Conservation (phyloP, 2,113 vertebrate genomes). For the Entomyzon cyanotis region DNA sequence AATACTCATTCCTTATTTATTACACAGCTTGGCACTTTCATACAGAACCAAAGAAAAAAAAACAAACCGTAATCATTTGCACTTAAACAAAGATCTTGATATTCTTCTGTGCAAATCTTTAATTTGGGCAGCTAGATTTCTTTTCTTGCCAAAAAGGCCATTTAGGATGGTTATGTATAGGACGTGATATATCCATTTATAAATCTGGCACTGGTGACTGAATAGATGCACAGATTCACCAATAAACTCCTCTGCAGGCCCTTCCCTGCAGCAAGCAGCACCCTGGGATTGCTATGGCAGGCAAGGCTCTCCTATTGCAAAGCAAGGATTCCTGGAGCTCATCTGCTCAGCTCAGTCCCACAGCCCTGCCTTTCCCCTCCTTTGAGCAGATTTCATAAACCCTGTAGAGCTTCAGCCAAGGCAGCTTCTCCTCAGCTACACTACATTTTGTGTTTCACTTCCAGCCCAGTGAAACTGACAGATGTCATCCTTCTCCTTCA, state of each 20-base stretch:
- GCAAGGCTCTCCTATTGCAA: neutral
- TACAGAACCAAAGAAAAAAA: neutral
- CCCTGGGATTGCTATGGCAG: neutral
- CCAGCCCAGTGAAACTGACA: neutral
- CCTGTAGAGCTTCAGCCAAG: neutral
- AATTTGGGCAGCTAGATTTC: neutral
- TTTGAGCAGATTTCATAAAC: neutral
- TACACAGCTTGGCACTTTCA: neutral
- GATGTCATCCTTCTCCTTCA: neutral
- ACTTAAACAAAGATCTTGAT: neutral
- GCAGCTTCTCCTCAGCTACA: neutral
- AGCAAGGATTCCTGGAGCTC: neutral
- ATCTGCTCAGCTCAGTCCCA: neutral
- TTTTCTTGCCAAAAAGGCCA: neutral
- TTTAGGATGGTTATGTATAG: neutral
- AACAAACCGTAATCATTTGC: neutral
- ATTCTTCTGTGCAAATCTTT: fast-evolving
- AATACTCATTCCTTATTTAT: neutral
- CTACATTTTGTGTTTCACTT: neutral
- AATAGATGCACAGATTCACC: neutral
- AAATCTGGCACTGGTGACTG: neutral
- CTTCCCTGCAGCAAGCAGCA: neutral
- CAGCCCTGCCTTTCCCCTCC: neutral
- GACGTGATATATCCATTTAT: neutral
- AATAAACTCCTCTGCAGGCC: neutral